Evolutionary conservation across 2,888 invertebrate species (phyloP).

Genomic region (Mimumesa dahlbomi): DNA sequence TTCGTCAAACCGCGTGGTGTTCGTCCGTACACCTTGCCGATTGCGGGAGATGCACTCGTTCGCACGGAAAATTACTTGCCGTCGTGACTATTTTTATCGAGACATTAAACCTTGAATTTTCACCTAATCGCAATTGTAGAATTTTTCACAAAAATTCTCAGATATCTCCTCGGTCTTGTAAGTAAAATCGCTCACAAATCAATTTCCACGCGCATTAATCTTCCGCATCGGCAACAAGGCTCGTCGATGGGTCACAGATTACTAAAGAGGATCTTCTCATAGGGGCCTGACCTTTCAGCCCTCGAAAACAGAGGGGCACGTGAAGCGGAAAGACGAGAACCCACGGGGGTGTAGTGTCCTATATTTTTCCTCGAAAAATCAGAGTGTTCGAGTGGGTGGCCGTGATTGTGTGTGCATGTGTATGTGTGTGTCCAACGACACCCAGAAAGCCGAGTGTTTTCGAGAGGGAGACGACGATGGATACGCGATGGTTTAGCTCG

Average conservation of each 20-base stretch:
- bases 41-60: background rate
- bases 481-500: too few relatives aligned
- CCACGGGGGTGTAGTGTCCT: background rate
- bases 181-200: conserved; percentile 1
- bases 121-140: too few relatives aligned
- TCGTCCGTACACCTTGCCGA: conserved; percentile 9
- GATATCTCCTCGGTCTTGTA: too few relatives aligned
- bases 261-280: background rate
- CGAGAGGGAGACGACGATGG: conserved; percentile 33
- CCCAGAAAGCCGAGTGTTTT: conserved; percentile 15
- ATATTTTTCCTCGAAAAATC: conserved; percentile 44
- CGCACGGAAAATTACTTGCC: background rate
- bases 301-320: background rate
- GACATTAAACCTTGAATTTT: too few relatives aligned
- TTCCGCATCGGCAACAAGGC: background rate
- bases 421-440: background rate
- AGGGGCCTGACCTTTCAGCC: background rate
- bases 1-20: background rate
- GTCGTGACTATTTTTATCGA: too few relatives aligned
- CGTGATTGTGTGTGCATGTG: background rate
- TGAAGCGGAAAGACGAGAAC: conserved; percentile 22
- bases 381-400: conserved; percentile 13
- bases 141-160: too few relatives aligned
- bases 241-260: background rate
- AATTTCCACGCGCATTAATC: conserved; percentile 6